Evolutionary conservation across 2,113 vertebrate genomes (phyloP).

Genomic region (Ciconia maguari): DNA sequence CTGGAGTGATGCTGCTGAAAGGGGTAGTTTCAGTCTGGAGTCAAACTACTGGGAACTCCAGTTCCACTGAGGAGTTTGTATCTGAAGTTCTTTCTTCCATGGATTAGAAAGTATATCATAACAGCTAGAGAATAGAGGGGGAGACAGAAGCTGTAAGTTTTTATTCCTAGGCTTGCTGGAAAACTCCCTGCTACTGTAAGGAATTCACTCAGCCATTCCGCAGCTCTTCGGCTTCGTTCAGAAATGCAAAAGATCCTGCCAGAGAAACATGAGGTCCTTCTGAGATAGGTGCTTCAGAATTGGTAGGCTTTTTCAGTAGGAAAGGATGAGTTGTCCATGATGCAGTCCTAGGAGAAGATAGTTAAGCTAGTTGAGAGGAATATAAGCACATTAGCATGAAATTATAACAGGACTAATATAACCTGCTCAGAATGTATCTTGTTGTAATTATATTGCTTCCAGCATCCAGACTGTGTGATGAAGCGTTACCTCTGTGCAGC

Average conservation of each 20-base stretch:
- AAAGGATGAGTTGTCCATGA: background rate
- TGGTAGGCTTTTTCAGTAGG: background rate
- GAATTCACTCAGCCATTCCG: background rate
- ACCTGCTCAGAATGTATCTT: background rate
- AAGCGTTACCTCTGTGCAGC: background rate
- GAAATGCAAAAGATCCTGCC: background rate
- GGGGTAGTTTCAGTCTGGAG: background rate
- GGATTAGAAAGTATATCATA: background rate
- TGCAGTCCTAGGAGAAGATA: background rate
- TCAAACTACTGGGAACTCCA: background rate
- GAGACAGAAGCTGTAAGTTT: background rate
- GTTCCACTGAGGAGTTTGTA: background rate
- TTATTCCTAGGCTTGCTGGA: background rate
- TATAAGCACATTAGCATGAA: background rate
- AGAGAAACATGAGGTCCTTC: background rate
- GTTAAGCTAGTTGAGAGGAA: background rate
- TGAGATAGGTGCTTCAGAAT: background rate
- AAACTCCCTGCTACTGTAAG: background rate
- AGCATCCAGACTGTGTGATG: background rate
- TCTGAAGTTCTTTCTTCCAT: background rate
- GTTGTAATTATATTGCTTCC: background rate
- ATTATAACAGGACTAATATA: background rate
- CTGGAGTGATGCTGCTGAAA: background rate
- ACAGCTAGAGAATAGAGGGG: background rate
- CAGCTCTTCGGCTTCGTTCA: background rate